These are phyloP conservation scores for Dallia pectoralis DNA, from an alignment of 2,797 vertebrate genomes.

Conservation along the genomic window DNA sequence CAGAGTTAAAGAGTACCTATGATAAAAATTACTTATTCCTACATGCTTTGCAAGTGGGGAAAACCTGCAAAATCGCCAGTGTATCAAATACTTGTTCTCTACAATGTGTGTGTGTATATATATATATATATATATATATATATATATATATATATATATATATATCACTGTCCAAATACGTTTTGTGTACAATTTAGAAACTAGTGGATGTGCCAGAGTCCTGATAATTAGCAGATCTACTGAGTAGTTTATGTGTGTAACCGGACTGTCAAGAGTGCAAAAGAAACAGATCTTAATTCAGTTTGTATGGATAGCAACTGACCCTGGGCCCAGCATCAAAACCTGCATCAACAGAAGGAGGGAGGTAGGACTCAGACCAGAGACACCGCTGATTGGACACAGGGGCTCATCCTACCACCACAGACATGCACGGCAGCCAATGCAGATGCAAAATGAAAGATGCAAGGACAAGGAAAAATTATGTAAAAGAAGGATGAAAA, in stretches of 20 bases:
- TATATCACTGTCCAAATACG: too few species aligned
- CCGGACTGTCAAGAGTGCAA: neutral
- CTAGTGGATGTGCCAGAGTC: neutral
- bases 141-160: too few species aligned
- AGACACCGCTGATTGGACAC: constrained; percentile 87
- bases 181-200: neutral
- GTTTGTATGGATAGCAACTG: constrained; percentile 68
- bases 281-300: neutral
- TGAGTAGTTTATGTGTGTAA: constrained; percentile 62
- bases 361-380: constrained; percentile 75
- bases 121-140: too few species aligned
- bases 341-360: constrained; percentile 86
- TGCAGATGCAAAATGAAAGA: constrained; percentile 65
- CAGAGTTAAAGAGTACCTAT: too few species aligned
- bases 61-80: too few species aligned
- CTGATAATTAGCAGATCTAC: constrained; percentile 3
- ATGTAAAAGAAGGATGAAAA: constrained; percentile 27
- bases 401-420: constrained; percentile 88
- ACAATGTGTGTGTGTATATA: too few species aligned
- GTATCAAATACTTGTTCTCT: too few species aligned
- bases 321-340: constrained; percentile 86
- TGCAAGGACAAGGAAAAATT: constrained; percentile 15
- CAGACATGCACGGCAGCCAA: constrained; percentile 78
- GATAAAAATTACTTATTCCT: too few species aligned
- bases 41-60: too few species aligned